These are phyloP conservation scores for Lordiphosa stackelbergi DNA, from an alignment of 1,140 invertebrate species.

Conservation along the genomic window DNA sequence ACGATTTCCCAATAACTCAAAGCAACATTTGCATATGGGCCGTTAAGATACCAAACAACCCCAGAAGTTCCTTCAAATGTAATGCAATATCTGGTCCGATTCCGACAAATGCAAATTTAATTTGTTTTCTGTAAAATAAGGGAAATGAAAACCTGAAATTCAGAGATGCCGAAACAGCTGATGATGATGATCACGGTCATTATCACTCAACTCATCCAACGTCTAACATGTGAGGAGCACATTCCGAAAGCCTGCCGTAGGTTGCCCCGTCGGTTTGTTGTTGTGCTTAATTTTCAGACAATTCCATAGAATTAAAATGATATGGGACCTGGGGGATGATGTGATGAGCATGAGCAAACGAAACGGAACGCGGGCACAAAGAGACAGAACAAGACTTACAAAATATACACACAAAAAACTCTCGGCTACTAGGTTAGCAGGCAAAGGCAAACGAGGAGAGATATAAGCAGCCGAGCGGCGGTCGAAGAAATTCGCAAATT, in stretches of 20 bases:
- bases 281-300: slow-evolving; percentile 60
- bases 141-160: slow-evolving; percentile 33
- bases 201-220: slow-evolving; percentile 32
- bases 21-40: slow-evolving; percentile 13
- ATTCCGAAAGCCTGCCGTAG: slow-evolving; percentile 32
- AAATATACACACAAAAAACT: slow-evolving; percentile 34
- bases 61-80: slow-evolving; percentile 54
- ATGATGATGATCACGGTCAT: slow-evolving; percentile 35
- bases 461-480: slow-evolving; percentile 7
- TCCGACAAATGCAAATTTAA: slow-evolving; percentile 36
- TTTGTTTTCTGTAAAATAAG: slow-evolving; percentile 33
- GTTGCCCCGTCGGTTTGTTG: slow-evolving; percentile 15
- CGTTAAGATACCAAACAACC: not conserved
- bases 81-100: slow-evolving; percentile 34
- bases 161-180: slow-evolving; percentile 45
- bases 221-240: slow-evolving; percentile 63
- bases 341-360: slow-evolving; percentile 51
- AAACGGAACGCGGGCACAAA: slow-evolving; percentile 30
- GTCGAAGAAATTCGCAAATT: slow-evolving; percentile 71
- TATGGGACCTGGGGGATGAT: slow-evolving; percentile 37
- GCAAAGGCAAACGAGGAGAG: slow-evolving; percentile 50
- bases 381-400: slow-evolving; percentile 57
- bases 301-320: slow-evolving; percentile 73
- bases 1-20: slow-evolving; percentile 24
- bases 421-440: slow-evolving; percentile 72